Percentiles rank a stretch among this genome's conserved stretches.
Evolutionary conservation across 2,797 vertebrate genomes (phyloP).

Genomic region (Adelosebastes latens): DNA sequence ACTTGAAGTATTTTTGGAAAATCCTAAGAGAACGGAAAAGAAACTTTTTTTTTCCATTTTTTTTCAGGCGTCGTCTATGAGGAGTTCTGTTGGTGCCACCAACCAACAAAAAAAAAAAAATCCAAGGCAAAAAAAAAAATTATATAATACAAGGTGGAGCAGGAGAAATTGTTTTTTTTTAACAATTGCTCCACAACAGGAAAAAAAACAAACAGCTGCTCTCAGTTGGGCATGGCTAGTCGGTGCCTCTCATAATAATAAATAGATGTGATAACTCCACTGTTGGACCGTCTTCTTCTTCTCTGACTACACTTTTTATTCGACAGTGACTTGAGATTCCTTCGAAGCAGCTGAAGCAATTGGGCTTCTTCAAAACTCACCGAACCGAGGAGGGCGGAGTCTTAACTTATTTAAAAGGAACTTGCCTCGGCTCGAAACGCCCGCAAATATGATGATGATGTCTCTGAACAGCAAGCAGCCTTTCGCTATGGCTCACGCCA

Average conservation of each 20-base stretch:
- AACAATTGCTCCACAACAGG: conserved; percentile 50
- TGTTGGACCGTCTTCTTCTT: conserved; percentile 65
- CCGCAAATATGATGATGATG: conserved; percentile 98
- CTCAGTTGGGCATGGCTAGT: conserved; percentile 64
- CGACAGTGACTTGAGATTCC: conserved; percentile 78
- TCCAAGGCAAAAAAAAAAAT: conserved; percentile 40
- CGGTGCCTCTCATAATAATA: conserved; percentile 59
- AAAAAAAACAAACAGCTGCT: conserved; percentile 19
- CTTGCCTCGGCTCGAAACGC: conserved; percentile 80
- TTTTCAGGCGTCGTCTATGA: conserved; percentile 64
- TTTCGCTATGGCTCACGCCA: conserved; percentile 92
- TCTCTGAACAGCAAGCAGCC: conserved; percentile 97
- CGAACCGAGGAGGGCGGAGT: conserved; percentile 85
- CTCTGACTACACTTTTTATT: conserved; percentile 52
- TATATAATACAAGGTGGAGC: conserved; percentile 43
- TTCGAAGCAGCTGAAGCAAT: conserved; percentile 52
- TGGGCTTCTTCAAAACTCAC: conserved; percentile 74
- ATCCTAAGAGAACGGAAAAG: conserved; percentile 71
- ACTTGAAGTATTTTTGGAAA: conserved; percentile 73
- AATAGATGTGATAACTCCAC: conserved; percentile 80
- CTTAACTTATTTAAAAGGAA: conserved; percentile 87
- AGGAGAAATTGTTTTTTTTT: conserved; percentile 48
- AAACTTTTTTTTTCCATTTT: conserved; percentile 55
- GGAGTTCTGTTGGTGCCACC: conserved; percentile 48
- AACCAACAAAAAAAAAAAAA: conserved; percentile 47